Percentiles rank a stretch among this genome's conserved stretches.
These are phyloP conservation scores for Corydoras maculifer DNA, from an alignment of 2,113 vertebrate genomes.

Conservation along the genomic window DNA sequence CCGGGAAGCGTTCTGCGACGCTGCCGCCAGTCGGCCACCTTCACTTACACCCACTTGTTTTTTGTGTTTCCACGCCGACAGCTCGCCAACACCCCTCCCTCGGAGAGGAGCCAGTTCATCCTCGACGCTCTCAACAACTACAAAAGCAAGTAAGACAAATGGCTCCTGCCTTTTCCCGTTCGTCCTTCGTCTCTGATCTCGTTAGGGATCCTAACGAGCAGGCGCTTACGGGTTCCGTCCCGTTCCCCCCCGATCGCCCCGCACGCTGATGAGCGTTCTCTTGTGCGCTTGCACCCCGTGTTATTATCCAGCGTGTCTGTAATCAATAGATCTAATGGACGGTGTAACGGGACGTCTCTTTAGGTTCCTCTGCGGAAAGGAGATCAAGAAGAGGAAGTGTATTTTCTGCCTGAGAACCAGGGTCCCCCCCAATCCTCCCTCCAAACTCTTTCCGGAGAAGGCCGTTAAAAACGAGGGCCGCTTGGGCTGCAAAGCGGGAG, in stretches of 20 bases:
- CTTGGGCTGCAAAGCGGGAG: constrained; percentile 65
- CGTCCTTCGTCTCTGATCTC: no score
- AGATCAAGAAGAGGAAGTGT: constrained; percentile 96
- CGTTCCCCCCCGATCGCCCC: no score
- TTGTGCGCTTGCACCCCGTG: no score
- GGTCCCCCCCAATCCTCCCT: constrained; percentile 84
- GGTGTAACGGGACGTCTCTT: no score
- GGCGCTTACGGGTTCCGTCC: no score
- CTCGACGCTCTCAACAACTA: constrained; percentile 92
- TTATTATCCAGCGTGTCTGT: no score
- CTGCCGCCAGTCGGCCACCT: no score
- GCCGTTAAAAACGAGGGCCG: constrained; percentile 56
- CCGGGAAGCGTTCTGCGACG: no score
- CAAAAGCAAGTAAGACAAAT: constrained; percentile 83
- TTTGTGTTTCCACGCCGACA: constrained; percentile 41
- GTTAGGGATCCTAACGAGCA: no score
- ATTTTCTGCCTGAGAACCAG: constrained; percentile 89
- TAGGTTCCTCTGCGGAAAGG: constrained; percentile 93
- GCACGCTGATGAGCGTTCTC: no score
- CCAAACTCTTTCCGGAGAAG: constrained; percentile 82
- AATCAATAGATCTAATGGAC: no score
- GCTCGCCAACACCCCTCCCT: constrained; percentile 78
- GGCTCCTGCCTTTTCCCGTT: neutral
- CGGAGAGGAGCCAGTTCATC: constrained; percentile 78
- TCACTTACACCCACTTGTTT: neutral